phyloP scores from a whole-genome alignment of 2,113 vertebrate species.

The Semnopithecus entellus region DNA sequence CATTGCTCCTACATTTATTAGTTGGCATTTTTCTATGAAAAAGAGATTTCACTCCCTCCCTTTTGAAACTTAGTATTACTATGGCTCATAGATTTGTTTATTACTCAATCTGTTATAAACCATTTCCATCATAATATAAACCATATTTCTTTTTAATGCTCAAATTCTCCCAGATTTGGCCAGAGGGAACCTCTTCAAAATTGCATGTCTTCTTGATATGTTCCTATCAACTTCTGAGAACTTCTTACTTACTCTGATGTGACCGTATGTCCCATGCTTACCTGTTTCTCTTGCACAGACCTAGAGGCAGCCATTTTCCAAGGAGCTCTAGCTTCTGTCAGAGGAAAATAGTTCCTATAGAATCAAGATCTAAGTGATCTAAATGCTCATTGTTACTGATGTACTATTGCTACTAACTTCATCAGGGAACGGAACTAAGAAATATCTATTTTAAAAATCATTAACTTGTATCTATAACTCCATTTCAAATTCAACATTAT shows the following conservation, averaged over 20 bases:
- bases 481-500: neutral
- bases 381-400: neutral
- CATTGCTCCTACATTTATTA: neutral
- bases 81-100: neutral
- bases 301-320: neutral
- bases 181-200: neutral
- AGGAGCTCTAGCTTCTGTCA: neutral
- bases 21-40: neutral
- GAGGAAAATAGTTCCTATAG: neutral
- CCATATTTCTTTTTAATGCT: neutral
- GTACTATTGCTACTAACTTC: neutral
- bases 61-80: constrained; percentile 5
- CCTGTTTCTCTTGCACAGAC: neutral
- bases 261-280: neutral
- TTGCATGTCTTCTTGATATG: neutral
- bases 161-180: neutral
- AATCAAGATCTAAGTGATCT: neutral
- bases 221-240: neutral
- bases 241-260: neutral
- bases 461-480: neutral
- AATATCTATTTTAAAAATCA: neutral
- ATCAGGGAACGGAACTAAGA: neutral
- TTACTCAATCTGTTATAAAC: neutral
- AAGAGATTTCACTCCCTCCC: neutral
- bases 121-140: neutral